Evolutionary conservation across 2,113 vertebrate genomes (phyloP).

Genomic region (Passer montanus): DNA sequence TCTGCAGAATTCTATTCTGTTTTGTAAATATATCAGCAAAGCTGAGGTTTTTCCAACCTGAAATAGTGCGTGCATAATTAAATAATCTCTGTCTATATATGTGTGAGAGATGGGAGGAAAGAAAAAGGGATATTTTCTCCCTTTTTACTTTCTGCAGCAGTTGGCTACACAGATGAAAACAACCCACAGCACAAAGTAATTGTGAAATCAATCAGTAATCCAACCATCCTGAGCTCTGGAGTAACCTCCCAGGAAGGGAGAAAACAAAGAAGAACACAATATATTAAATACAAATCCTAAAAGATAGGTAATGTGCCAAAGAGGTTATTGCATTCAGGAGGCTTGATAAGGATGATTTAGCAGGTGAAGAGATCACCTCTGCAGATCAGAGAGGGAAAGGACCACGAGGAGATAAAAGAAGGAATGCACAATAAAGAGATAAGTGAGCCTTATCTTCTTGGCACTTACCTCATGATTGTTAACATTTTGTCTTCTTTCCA

Average conservation of each 20-base stretch:
- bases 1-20: background rate
- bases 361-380: conserved; percentile 53
- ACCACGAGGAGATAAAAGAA: conserved; percentile 7
- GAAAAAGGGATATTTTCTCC: background rate
- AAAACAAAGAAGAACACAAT: background rate
- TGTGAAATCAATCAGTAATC: conserved; percentile 44
- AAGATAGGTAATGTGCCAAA: conserved; percentile 48
- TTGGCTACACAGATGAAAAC: background rate
- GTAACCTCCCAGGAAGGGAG: background rate
- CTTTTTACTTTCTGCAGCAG: background rate
- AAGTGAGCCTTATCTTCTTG: conserved; percentile 12
- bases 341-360: conserved; percentile 52
- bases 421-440: background rate
- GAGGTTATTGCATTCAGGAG: conserved; percentile 47
- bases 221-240: background rate
- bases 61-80: background rate
- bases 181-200: background rate
- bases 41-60: background rate
- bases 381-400: conserved; percentile 7
- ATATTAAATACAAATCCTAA: conserved; percentile 54
- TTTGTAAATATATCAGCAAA: background rate
- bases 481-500: background rate
- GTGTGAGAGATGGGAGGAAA: background rate
- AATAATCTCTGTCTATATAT: background rate
- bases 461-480: background rate